Percentiles rank a stretch among this genome's conserved stretches.
Conservation (phyloP, 2,113 vertebrate genomes). For the Hippolais icterina region DNA sequence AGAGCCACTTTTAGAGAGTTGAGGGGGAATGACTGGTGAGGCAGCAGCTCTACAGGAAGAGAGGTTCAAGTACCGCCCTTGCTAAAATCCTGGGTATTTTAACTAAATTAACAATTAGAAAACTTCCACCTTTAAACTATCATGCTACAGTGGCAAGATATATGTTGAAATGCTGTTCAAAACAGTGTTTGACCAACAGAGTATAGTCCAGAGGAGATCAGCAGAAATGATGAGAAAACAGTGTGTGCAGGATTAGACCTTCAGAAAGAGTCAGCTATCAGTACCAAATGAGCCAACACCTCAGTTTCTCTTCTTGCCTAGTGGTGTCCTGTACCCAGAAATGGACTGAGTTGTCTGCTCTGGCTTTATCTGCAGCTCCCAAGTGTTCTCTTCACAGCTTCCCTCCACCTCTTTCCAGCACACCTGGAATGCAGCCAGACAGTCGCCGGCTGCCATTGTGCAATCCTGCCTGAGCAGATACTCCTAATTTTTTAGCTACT, state of each 20-base stretch:
- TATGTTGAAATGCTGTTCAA: background rate
- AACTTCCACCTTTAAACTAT: background rate
- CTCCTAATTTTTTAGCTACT: background rate
- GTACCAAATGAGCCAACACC: background rate
- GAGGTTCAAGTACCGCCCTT: background rate
- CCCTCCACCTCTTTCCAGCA: background rate
- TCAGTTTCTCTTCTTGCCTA: background rate
- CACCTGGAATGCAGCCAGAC: background rate
- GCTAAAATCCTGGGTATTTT: background rate
- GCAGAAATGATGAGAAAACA: background rate
- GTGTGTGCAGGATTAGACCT: background rate
- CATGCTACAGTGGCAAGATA: background rate
- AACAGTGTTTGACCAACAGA: background rate
- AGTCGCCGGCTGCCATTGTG: fast-evolving
- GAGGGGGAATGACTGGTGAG: background rate
- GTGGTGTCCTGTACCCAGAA: background rate
- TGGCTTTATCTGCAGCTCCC: background rate
- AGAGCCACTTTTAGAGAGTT: background rate
- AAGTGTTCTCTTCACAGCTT: background rate
- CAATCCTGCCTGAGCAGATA: background rate
- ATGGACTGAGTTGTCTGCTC: background rate
- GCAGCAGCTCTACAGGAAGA: background rate
- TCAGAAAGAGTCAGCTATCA: background rate
- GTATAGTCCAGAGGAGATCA: background rate
- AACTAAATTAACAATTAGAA: background rate